These are phyloP conservation scores for Pterocles orientalis DNA, from an alignment of 2,113 vertebrate genomes.

Conservation along the genomic window DNA sequence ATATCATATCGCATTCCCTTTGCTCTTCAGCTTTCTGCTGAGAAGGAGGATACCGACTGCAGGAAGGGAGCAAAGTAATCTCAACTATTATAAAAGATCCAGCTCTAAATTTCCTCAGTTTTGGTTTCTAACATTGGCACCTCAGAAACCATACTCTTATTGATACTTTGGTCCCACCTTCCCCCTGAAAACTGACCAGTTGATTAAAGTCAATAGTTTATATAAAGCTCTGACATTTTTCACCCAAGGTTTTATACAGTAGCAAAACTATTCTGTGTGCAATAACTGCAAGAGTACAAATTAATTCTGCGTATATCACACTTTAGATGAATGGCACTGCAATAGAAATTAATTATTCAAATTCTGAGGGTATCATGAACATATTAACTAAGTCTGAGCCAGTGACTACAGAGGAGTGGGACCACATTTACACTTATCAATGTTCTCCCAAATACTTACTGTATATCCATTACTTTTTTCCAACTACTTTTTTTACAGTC, in stretches of 20 bases:
- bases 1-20: neutral
- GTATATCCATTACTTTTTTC: neutral
- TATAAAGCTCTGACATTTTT: neutral
- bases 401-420: neutral
- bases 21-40: neutral
- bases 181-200: neutral
- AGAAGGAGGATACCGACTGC: neutral
- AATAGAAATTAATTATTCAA: neutral
- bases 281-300: neutral
- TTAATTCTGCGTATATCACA: neutral
- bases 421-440: neutral
- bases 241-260: neutral
- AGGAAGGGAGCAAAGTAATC: neutral
- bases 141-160: neutral
- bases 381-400: neutral
- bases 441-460: neutral
- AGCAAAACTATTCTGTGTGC: neutral
- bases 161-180: neutral
- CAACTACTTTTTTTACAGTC: neutral
- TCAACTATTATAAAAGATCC: neutral
- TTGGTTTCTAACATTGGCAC: neutral
- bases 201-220: neutral
- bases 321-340: neutral
- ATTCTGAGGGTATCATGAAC: neutral
- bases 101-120: neutral